These are phyloP conservation scores for Malaclemys terrapin DNA, from an alignment of 2,113 vertebrate species.

Conservation along the genomic window DNA sequence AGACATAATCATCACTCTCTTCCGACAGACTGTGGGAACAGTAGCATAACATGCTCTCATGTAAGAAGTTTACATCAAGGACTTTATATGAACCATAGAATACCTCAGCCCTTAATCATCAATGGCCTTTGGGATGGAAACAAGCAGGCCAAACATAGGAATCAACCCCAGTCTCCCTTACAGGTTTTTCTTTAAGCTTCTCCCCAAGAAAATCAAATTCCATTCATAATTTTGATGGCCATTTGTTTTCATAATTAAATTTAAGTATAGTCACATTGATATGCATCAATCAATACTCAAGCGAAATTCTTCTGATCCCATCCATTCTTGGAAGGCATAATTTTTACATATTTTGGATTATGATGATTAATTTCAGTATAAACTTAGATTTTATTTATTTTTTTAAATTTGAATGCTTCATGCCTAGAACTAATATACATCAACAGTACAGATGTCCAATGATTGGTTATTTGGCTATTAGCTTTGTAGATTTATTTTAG, in stretches of 20 bases:
- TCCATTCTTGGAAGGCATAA: background rate
- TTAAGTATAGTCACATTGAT: constrained; percentile 6
- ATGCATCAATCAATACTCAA: background rate
- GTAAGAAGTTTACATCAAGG: constrained; percentile 3
- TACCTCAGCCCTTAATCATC: background rate
- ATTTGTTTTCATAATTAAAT: constrained; percentile 12
- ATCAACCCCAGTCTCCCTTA: background rate
- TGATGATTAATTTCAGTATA: constrained; percentile 12
- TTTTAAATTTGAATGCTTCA: constrained; percentile 31
- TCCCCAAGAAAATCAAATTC: background rate
- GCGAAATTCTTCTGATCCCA: background rate
- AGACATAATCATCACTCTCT: background rate
- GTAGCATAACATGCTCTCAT: background rate
- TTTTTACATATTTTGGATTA: constrained; percentile 16
- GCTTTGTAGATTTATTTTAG: background rate
- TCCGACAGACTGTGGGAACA: background rate
- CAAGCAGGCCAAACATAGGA: background rate
- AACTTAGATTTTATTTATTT: background rate
- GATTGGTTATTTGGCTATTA: background rate
- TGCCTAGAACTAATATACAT: constrained; percentile 44
- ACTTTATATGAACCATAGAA: background rate
- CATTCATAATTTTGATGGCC: background rate
- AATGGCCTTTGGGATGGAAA: background rate
- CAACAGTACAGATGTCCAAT: constrained; percentile 44
- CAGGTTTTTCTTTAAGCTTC: background rate